Base-by-base conservation (phyloP, 2,113 vertebrate species). In the Sceloporus undulatus region DNA sequence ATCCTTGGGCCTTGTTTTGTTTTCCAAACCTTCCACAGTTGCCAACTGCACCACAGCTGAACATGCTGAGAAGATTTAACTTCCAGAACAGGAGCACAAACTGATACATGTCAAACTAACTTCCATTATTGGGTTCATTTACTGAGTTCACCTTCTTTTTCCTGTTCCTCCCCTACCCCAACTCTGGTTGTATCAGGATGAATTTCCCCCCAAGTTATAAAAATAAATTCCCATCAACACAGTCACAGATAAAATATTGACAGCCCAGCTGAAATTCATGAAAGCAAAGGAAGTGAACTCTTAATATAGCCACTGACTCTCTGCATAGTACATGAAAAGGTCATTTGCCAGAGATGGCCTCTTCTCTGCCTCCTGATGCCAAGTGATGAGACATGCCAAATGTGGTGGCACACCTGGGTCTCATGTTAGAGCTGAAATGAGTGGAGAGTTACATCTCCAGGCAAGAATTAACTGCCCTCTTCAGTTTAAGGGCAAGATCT, bases 271-370 rank as follows among this genome's bases (percentile, higher is more conserved):
- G 83, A 91, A 93, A 92, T 52, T 90, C 82, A 93, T 75, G 88
- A 91, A 90, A 91, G 81, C 25, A 94, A 85, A 94, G 91, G 86
- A 95, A 94, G 84, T 79, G 68, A 19, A 56, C 91, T 92, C 87
- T 38, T 93, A 40, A 90, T 79, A 59, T 90, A 78, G 14, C 13
- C 21, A 70, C 70, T 86, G 88, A 83, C 70, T 56, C 21, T 77
- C 83, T 85, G 79, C 90, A 75, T 56, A 52, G 66, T 66, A 29
- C 85, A 89, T 68, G 40, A 59, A 90, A 91, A 94, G 86, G 91
- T 93, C 91, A 91, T 42, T n/a, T 56, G 75, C 65, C 25, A 0
- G 56, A 62, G 38, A n/a, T 56, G 77, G 59, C 21, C 52, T 71
- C 14, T 11, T 0, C 59, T 62, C 23, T 18, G 1, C 5, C 75